Evolutionary conservation across 2,888 invertebrate species (phyloP).

Genomic region (Aphodius granarius): DNA sequence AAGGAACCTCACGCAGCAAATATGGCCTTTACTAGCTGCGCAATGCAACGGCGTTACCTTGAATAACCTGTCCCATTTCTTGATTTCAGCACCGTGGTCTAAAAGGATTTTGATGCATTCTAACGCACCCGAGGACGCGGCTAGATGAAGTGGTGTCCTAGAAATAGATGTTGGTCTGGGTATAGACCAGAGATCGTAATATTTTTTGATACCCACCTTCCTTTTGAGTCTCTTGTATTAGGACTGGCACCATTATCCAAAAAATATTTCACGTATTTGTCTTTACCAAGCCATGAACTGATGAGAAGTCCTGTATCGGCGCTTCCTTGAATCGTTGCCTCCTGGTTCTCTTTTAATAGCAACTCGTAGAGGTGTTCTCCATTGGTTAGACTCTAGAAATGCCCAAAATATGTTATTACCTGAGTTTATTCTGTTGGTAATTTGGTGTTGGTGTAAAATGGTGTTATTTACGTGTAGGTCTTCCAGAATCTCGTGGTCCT

Average conservation of each 20-base stretch:
- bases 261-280: slow-evolving; percentile 58
- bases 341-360: slow-evolving; percentile 13
- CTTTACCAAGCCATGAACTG: slow-evolving; percentile 64
- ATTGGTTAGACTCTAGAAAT: slow-evolving; percentile 53
- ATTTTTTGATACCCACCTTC: slow-evolving; percentile 61
- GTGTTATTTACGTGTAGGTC: slow-evolving; percentile 47
- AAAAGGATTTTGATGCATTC: slow-evolving; percentile 72
- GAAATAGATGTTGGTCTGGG: too few species aligned
- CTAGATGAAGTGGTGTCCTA: slow-evolving; percentile 74
- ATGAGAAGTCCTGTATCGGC: slow-evolving; percentile 51
- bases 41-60: slow-evolving; percentile 77
- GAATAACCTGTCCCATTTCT: slow-evolving; percentile 70
- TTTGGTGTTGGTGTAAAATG: not conserved
- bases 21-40: slow-evolving; percentile 69
- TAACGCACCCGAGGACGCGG: slow-evolving; percentile 74
- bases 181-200: too few species aligned
- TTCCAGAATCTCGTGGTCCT: slow-evolving; percentile 39
- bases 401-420: slow-evolving; percentile 19
- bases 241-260: slow-evolving; percentile 63
- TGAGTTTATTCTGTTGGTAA: not conserved
- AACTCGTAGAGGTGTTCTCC: slow-evolving; percentile 53
- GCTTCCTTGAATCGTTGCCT: not conserved
- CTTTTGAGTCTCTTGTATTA: slow-evolving; percentile 66
- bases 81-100: slow-evolving; percentile 65
- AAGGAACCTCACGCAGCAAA: slow-evolving; percentile 65